phyloP scores from a whole-genome alignment of 2,888 invertebrate genomes.

The Orchesellides sinensis region DNA sequence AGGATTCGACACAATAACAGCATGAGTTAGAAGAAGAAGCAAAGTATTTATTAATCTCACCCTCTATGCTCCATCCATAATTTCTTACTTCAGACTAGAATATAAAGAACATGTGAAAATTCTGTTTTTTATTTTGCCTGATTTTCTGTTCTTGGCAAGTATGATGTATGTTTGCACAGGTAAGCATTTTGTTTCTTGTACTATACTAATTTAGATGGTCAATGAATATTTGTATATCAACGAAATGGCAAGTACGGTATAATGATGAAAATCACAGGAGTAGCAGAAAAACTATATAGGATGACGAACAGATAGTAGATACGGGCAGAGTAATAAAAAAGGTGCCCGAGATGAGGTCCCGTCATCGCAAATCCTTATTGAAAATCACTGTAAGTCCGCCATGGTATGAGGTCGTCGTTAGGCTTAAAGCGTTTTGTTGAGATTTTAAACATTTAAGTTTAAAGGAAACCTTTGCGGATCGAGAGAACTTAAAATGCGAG shows the following conservation, averaged over 20 bases:
- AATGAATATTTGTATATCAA: too few relatives aligned
- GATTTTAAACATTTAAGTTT: too few relatives aligned
- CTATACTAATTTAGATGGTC: slow-evolving; percentile 13
- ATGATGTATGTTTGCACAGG: slow-evolving; percentile 4
- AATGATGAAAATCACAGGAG: neutral
- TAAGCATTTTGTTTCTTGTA: neutral
- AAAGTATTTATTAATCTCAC: neutral
- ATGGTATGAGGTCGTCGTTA: neutral
- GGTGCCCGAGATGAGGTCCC: slow-evolving; percentile 1
- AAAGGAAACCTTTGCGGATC: too few relatives aligned
- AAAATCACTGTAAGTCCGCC: neutral
- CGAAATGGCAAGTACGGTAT: neutral
- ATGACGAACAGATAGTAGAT: neutral
- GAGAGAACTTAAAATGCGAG: too few relatives aligned
- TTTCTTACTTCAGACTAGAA: slow-evolving; percentile 14
- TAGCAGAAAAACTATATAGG: neutral
- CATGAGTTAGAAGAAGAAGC: neutral
- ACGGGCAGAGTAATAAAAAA: slow-evolving; percentile 14
- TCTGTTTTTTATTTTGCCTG: slow-evolving; percentile 7
- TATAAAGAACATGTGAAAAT: slow-evolving; percentile 5
- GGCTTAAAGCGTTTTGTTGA: too few relatives aligned
- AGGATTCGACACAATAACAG: neutral
- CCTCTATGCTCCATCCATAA: slow-evolving; percentile 5
- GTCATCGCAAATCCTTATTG: neutral
- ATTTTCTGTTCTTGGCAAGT: slow-evolving; percentile 24